Evolutionary conservation across 2,888 invertebrate genomes (phyloP), one percentile per base, ranked within the genome.

Genomic region (Apamea anceps): DNA sequence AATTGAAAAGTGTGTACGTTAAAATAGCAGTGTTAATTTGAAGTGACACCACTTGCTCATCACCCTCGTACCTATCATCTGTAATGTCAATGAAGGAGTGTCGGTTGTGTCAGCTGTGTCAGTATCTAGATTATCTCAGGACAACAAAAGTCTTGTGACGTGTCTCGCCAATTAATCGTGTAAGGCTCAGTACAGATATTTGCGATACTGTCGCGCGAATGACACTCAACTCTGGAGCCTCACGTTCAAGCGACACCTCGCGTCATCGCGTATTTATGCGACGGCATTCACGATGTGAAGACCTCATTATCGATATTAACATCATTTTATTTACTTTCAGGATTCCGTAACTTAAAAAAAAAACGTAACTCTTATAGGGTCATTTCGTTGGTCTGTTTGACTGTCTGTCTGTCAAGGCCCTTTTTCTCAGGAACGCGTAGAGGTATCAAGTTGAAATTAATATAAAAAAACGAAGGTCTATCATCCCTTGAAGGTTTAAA

Each of bases 1-100:
- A 75, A 81, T 72, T 32, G 4, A 65, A 68, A 82, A 81, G 62
- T 42, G 54, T 57, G 32, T 73, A 28, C 37, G 74, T 28, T 54
- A 73, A 57, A 57, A 45, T 18, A 57, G 37, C 62, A 28, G n/a
- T 66, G 25, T 25, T 73, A n/a, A 70, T 62, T 32, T 71, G 48
- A 80, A 57, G 15, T 82, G 85, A 81, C 72, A 75, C 48, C 18
- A 51, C 7, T 57, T 62, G 42, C 54, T 57, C 10, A 21, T 54
- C 25, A 28, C 57, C 25, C 4, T 25, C 12, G 10, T 4, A 57
- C n/a, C n/a, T 57, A 21, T 57, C 21, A 62, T 28, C 8, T 65
- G 32, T 13, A 37, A 4, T 48, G 48, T 48, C 57, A 72, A 72
- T 72, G 28, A 54, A 65, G 18, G 28, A 68, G 63, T 65, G 45